Percentiles rank a stretch among this genome's conserved stretches.
Evolutionary conservation across 1,140 invertebrate genomes (phyloP).

Genomic region (Lepidurus apus): DNA sequence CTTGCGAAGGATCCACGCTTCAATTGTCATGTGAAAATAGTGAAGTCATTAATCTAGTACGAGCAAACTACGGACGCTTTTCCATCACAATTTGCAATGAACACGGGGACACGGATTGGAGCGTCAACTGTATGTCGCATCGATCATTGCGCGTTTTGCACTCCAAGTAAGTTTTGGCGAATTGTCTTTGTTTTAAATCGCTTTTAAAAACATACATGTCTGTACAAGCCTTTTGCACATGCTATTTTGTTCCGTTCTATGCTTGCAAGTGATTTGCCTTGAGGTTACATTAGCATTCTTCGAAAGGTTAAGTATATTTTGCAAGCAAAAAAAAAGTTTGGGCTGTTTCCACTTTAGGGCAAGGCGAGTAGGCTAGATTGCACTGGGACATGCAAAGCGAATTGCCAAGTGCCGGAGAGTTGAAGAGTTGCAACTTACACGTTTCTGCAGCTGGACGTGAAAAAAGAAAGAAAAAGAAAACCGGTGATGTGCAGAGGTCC

Average conservation of each 20-base stretch:
- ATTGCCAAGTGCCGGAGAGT: background rate
- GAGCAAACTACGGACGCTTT: slow-evolving; percentile 92
- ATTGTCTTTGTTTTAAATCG: too few relatives aligned
- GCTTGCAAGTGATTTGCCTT: background rate
- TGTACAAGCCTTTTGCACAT: too few relatives aligned
- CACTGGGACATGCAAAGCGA: background rate
- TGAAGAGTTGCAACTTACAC: background rate
- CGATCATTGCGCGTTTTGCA: slow-evolving; percentile 72
- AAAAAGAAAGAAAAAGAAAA: background rate
- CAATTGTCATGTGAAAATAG: slow-evolving; percentile 80
- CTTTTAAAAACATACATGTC: too few relatives aligned
- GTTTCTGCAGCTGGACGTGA: background rate
- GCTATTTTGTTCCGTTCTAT: background rate
- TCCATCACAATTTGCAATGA: slow-evolving; percentile 95
- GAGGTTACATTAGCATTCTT: background rate
- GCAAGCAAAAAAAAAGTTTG: background rate
- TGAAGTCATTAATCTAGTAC: slow-evolving; percentile 80
- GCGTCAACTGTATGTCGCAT: slow-evolving; percentile 87
- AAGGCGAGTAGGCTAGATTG: background rate
- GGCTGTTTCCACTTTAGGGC: background rate
- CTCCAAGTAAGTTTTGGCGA: slow-evolving; percentile 56
- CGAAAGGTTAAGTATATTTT: background rate
- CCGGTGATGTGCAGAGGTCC: slow-evolving; percentile 7
- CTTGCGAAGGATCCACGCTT: slow-evolving; percentile 84
- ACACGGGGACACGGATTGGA: slow-evolving; percentile 93